Evolutionary conservation across 2,888 invertebrate genomes (phyloP).

Genomic region (Lycaena phlaeas): DNA sequence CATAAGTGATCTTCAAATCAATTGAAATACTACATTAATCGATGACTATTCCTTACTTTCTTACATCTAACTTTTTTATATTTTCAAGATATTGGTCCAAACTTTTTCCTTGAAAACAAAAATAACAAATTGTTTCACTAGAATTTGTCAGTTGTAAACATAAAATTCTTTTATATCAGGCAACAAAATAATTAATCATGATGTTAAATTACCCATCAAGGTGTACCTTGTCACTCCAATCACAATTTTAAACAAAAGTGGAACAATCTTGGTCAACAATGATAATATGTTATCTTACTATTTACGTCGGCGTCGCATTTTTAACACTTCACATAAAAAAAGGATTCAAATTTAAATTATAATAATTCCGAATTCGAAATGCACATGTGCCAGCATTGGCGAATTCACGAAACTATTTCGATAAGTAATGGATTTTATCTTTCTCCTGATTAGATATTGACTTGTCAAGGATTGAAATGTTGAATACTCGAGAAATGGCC

Average conservation of each 20-base stretch:
- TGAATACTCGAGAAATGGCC: constrained; percentile 16
- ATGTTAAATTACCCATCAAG: constrained; percentile 22
- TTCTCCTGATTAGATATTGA: constrained; percentile 56
- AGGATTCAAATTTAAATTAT: constrained; percentile 5
- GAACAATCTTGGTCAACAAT: constrained; percentile 51
- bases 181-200: constrained; percentile 12
- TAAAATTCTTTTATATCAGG: no score
- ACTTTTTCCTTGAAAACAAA: no score
- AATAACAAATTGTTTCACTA: no score
- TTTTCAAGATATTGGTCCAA: no score
- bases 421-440: constrained; percentile 54
- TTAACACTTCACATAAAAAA: constrained; percentile 26
- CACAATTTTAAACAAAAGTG: constrained; percentile 40
- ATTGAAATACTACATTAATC: no score
- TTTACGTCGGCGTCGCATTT: constrained; percentile 61
- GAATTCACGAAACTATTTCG: constrained; percentile 48
- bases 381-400: constrained; percentile 23
- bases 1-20: no score
- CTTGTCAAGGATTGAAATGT: constrained; percentile 49
- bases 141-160: no score
- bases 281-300: constrained; percentile 49
- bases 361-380: not conserved
- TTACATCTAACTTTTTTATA: no score
- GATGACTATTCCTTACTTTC: no score
- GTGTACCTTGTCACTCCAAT: constrained; percentile 36